Evolutionary conservation across 2,113 vertebrate genomes (phyloP).

Genomic region (Hyperopisus bebe): DNA sequence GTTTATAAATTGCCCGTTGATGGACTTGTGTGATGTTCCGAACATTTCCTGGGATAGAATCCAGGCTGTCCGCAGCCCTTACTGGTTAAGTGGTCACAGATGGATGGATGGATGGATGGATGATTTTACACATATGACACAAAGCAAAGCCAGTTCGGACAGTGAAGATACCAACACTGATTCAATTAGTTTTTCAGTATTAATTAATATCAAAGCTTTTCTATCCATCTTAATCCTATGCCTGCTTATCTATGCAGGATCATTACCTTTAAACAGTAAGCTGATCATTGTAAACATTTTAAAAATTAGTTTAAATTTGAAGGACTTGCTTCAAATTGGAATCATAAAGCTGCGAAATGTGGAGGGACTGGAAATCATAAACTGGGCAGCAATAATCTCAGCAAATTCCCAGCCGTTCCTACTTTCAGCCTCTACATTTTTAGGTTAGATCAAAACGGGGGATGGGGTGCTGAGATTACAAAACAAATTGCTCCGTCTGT

Average conservation of each 20-base stretch:
- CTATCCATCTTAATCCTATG: not conserved
- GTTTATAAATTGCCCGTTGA: not conserved
- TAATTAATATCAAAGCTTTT: not conserved
- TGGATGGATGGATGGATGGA: not conserved
- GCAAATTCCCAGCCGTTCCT: not conserved
- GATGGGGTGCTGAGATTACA: conserved; percentile 28
- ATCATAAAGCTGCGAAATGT: not conserved
- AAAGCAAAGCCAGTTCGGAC: not conserved
- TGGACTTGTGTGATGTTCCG: not conserved
- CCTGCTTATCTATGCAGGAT: not conserved
- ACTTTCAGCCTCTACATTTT: not conserved
- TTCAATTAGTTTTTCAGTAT: not conserved
- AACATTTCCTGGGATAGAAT: not conserved
- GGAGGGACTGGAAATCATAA: not conserved
- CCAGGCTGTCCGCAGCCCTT: not conserved
- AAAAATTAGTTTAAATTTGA: not conserved
- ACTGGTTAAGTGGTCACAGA: not conserved
- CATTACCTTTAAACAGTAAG: not conserved
- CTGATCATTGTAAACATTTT: not conserved
- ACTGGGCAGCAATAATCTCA: not conserved
- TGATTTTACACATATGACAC: not conserved
- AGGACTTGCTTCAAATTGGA: not conserved
- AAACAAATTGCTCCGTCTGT: conserved; percentile 47
- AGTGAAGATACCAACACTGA: not conserved
- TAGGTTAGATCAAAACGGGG: not conserved